Evolutionary conservation across 1,140 invertebrate species (phyloP), one percentile per base, ranked within the genome.

Genomic region (Lordiphosa mommai): DNA sequence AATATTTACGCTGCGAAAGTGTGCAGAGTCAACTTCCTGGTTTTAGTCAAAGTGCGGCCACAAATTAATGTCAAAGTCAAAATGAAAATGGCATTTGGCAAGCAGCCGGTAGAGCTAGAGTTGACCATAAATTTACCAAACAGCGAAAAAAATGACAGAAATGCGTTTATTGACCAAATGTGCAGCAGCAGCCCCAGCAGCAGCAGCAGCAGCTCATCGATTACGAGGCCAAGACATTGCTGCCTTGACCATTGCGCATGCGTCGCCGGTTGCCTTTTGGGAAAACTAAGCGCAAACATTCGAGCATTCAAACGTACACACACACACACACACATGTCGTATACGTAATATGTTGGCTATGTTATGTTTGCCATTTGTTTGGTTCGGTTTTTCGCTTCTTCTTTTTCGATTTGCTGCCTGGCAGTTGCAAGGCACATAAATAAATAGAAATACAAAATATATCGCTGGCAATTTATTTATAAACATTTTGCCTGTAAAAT

Each of bases 121-220:
- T 10, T 33, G 41, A 68, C 77, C 72, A 82, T 82, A 82, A 82
- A 82, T 82, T 82, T 68, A 44, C 50, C 30, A 46, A 59, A 48
- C 60, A 57, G 64, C 64, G 47, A 69, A 61, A 74, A 63, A 82
- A 82, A 82, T 82, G 77, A 82, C 77, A 82, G 77, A 77, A 84
- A 82, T 82, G 77, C 77, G 77, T 84, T 82, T 82, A 82, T 84
- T 82, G 77, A 84, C 77, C 77, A 82, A 84, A 82, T 84, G 77
- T 58, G 76, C 76, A 84, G 67, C 17, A 20, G 17, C 17, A 3
- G 17, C 17, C 4, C 3, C 17, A 20, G 17, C 52, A 70, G 59
- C 17, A 3, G 17, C 17, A 4, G 17, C 17, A 20, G 17, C 52
- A 70, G 59, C 79, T 72, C 77, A 82, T 82, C 77, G 77, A 84